Base-by-base conservation (phyloP, 2,888 invertebrate genomes). In the Macrophya annulata region DNA sequence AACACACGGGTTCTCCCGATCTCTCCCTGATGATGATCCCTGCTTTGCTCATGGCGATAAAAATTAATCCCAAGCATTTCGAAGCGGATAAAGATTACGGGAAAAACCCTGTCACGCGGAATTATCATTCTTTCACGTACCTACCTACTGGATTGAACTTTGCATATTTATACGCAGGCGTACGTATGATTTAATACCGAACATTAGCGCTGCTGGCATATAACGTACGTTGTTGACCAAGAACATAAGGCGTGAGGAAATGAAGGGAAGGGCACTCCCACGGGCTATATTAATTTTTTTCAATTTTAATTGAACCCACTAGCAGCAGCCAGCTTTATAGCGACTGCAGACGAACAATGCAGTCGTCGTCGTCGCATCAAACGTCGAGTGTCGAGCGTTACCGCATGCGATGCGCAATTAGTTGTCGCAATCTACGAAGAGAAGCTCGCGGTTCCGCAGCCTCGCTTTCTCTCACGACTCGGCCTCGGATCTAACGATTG, bases 381-480 rank as follows among this genome's bases (percentile, higher is more conserved):
- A 81, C 21, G 76, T 76, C 21, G 45, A 76, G 48, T 43, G 43
- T 31, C 62, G 81, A 79, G 79, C 48, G 55, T 81, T 81, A 81
- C 81, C 81, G 81, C 81, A 81, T 81, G 81, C 37, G 59, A 81
- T 81, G 81, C 81, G 81, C 81, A 81, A 81, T 81, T 81, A 62
- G 62, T 62, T 81, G 81, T 81, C 81, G 81, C 81, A 81, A 81
- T 81, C 81, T 62, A 43, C 43, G 51, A 51, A 62, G 81, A 81
- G 62, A 40, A 62, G 81, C 81, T 81, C 81, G 81, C 81, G 81
- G 81, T 81, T 81, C 81, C 62, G 59, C 81, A 62, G 81, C 59
- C 81, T 81, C 81, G 81, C 81, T 81, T 81, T 81, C 81, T 81
- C 81, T 81, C 81, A 81, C 81, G 81, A 81, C 81, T 81, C 81